Conservation (phyloP, 1,140 invertebrate species). For the Adelges cooleyi region DNA sequence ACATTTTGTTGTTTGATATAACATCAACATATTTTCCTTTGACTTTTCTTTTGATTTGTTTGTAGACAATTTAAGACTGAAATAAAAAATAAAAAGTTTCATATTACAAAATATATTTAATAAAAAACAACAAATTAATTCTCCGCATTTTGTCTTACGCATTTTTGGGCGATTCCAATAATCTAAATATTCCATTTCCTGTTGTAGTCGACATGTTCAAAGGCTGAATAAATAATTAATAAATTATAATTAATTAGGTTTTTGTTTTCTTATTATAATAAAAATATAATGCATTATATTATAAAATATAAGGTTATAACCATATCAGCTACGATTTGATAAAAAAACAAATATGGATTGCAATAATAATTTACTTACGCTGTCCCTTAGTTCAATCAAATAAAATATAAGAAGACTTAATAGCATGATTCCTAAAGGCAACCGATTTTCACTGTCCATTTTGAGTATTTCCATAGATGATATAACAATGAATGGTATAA, state of each 20-base stretch:
- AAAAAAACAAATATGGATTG: not conserved
- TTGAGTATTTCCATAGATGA: not conserved
- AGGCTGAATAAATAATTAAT: not conserved
- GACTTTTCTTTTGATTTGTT: not conserved
- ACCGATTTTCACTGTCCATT: not conserved
- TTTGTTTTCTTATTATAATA: too few species aligned
- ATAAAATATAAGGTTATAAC: too few species aligned
- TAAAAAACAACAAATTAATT: not conserved
- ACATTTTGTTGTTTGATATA: conserved; percentile 23
- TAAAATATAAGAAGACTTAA: conserved; percentile 18
- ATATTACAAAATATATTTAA: not conserved
- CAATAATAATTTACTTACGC: conserved; percentile 2
- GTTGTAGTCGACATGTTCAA: conserved; percentile 11
- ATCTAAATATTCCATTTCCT: conserved; percentile 17
- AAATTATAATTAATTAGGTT: not conserved
- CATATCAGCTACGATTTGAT: too few species aligned
- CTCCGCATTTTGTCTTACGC: not conserved
- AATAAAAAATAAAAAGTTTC: not conserved
- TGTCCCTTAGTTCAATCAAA: conserved; percentile 13
- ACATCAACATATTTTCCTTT: not conserved
- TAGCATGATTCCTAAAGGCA: conserved; percentile 4
- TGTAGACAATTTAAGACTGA: not conserved
- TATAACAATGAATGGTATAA: conserved; percentile 3
- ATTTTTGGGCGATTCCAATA: conserved; percentile 9
- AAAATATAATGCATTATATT: too few species aligned